Conservation (phyloP, 2,888 invertebrate species). For the Tetragonisca angustula region DNA sequence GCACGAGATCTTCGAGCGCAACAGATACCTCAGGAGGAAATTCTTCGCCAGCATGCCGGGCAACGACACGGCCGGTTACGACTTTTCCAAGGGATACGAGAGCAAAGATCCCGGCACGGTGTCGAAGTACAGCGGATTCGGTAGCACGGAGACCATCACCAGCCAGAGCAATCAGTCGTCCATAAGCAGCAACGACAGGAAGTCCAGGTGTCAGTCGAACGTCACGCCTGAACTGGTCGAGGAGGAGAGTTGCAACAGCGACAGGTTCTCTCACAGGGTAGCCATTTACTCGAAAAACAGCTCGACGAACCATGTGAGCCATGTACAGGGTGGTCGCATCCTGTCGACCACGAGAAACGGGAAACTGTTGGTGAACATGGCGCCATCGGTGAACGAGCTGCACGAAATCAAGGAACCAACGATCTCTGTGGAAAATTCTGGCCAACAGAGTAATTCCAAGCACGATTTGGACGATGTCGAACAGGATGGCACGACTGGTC, state of each 20-base stretch:
- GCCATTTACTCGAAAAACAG: neutral
- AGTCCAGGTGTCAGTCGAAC: slow-evolving; percentile 75
- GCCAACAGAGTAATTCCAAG: neutral
- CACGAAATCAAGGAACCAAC: neutral
- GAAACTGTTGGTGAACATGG: slow-evolving; percentile 48
- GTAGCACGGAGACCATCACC: slow-evolving; percentile 81
- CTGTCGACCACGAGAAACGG: slow-evolving; percentile 18
- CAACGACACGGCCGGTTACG: neutral
- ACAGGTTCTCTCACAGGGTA: neutral
- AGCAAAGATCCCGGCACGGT: slow-evolving; percentile 13
- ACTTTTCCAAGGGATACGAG: slow-evolving; percentile 9
- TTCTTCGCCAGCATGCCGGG: slow-evolving; percentile 76
- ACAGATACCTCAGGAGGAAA: slow-evolving; percentile 77
- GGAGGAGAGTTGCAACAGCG: slow-evolving; percentile 15
- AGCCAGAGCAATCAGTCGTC: slow-evolving; percentile 82
- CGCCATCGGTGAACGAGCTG: slow-evolving; percentile 36
- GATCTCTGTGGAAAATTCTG: neutral
- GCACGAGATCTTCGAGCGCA: slow-evolving; percentile 82
- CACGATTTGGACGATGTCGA: neutral
- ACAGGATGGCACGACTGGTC: too few species aligned
- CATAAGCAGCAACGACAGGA: slow-evolving; percentile 77
- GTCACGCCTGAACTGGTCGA: slow-evolving; percentile 71
- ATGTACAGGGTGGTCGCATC: neutral
- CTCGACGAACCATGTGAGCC: neutral
- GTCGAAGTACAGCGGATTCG: slow-evolving; percentile 72